Evolutionary conservation across 2,888 invertebrate species (phyloP).

Genomic region (Perizoma flavofasciatum): DNA sequence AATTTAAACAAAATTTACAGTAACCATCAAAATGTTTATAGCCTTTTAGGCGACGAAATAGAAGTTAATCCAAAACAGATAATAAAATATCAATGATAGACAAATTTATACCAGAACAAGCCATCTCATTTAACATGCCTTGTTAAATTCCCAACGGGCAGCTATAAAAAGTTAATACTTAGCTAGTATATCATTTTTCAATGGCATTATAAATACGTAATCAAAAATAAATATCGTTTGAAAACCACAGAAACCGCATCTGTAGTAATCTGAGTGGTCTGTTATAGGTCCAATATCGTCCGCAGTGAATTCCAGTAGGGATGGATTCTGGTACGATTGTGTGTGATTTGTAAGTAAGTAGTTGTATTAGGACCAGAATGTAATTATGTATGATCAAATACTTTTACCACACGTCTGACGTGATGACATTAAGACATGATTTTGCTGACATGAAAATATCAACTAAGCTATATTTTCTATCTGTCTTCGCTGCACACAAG

Average conservation of each 20-base stretch:
- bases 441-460: too few relatives aligned
- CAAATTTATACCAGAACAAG: conserved; percentile 28
- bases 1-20: conserved; percentile 24
- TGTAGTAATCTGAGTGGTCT: conserved; percentile 45
- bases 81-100: conserved; percentile 33
- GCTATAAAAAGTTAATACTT: conserved; percentile 28
- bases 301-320: background rate
- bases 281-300: conserved; percentile 10
- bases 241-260: conserved; percentile 49
- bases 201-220: conserved; percentile 56
- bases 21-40: conserved; percentile 24
- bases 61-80: conserved; percentile 30
- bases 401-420: too few relatives aligned
- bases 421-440: too few relatives aligned
- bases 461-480: too few relatives aligned
- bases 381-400: too few relatives aligned
- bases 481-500: too few relatives aligned
- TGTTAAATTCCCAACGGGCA: conserved; percentile 5
- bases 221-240: conserved; percentile 54
- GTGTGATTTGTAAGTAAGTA: too few relatives aligned
- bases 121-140: conserved; percentile 23
- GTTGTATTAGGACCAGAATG: too few relatives aligned
- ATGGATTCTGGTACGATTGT: too few relatives aligned
- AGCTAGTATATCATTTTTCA: conserved; percentile 51
- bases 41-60: conserved; percentile 22